phyloP scores from a whole-genome alignment of 2,888 invertebrate species.

The Scaptomyza cyrtandrae region DNA sequence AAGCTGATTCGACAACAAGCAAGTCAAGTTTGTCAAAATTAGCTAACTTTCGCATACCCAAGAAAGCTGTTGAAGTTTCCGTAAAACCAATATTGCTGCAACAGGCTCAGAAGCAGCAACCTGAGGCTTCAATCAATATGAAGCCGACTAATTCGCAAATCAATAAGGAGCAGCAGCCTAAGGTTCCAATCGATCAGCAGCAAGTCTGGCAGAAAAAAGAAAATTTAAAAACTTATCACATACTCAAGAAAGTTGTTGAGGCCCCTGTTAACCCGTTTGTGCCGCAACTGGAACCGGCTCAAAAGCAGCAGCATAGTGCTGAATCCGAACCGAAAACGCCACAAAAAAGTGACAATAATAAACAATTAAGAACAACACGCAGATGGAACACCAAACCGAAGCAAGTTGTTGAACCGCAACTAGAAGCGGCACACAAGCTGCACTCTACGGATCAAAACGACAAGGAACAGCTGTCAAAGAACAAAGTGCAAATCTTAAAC shows the following conservation, averaged over 20 bases:
- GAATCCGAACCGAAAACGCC: neutral
- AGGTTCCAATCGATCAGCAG: neutral
- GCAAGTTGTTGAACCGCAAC: neutral
- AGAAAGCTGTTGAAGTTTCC: neutral
- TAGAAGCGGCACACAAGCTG: neutral
- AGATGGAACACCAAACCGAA: neutral
- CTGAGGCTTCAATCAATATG: too few species aligned
- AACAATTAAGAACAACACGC: neutral
- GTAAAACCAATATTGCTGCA: too few species aligned
- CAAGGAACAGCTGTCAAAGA: neutral
- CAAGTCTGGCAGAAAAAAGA: neutral
- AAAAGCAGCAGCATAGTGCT: neutral
- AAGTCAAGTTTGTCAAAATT: neutral
- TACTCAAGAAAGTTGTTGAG: neutral
- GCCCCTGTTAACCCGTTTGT: neutral
- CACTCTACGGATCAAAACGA: neutral
- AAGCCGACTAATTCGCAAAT: neutral
- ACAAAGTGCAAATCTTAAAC: neutral
- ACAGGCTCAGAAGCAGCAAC: too few species aligned
- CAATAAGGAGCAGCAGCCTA: neutral
- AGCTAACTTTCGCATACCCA: slow-evolving; percentile 14
- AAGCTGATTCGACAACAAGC: neutral
- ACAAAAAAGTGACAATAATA: neutral
- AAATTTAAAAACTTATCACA: neutral
- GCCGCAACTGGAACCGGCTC: neutral